phyloP scores from a whole-genome alignment of 2,113 vertebrate genomes.

The Nymphicus hollandicus region DNA sequence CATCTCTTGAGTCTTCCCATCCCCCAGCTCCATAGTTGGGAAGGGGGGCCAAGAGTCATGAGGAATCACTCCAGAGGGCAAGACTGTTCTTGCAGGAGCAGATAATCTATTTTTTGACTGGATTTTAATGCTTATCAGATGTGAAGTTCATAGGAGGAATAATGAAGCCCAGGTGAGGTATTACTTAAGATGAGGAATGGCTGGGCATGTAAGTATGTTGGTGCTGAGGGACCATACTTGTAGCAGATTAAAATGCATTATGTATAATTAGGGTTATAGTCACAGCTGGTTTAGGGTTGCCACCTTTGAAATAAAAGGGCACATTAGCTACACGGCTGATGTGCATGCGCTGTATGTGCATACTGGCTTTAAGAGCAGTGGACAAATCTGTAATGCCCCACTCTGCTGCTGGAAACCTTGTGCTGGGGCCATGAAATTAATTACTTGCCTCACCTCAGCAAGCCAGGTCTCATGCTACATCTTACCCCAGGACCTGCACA shows the following conservation, averaged over 20 bases:
- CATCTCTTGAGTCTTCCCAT: neutral
- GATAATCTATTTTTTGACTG: neutral
- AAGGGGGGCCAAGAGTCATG: neutral
- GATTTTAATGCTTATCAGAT: neutral
- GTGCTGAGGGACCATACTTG: neutral
- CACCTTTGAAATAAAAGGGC: neutral
- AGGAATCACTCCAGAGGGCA: neutral
- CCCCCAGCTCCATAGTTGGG: neutral
- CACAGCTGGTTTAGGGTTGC: neutral
- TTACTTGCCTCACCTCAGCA: neutral
- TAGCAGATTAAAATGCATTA: neutral
- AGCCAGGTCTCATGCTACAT: neutral
- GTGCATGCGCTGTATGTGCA: accelerated
- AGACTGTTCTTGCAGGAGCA: neutral
- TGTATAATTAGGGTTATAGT: neutral
- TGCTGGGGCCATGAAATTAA: neutral
- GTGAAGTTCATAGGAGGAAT: neutral
- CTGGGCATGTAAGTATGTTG: neutral
- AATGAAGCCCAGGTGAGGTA: neutral
- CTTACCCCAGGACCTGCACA: neutral
- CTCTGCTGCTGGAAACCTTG: neutral
- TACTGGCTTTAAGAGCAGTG: neutral
- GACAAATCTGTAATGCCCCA: neutral
- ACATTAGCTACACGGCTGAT: neutral
- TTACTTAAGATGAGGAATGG: neutral